Evolutionary conservation across 2,113 vertebrate species (phyloP).

Genomic region (Benitochromis conjunctus): DNA sequence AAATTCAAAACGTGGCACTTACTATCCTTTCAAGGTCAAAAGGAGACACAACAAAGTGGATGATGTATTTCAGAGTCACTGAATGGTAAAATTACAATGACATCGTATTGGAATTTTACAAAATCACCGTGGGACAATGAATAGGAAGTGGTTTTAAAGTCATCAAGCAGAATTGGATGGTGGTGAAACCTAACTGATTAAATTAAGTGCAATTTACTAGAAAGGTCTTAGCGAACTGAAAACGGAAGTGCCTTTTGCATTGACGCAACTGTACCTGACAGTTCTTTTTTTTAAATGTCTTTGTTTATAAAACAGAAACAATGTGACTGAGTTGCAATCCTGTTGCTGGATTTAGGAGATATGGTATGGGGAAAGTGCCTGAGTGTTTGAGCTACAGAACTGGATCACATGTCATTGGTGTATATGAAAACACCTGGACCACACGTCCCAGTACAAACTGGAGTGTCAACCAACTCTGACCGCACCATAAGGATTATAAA

Average conservation of each 20-base stretch:
- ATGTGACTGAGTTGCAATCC: conserved; percentile 40
- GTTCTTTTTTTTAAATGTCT: conserved; percentile 10
- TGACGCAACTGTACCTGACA: conserved; percentile 19
- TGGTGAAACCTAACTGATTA: conserved; percentile 28
- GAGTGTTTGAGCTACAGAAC: not conserved
- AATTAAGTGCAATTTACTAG: conserved; percentile 66
- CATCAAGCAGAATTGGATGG: not conserved
- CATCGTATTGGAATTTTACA: conserved; percentile 17
- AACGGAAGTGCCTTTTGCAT: conserved; percentile 61
- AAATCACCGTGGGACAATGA: conserved; percentile 3
- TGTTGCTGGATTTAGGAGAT: conserved; percentile 60
- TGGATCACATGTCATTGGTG: not conserved
- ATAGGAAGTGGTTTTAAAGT: conserved; percentile 15
- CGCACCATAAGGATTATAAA: not conserved
- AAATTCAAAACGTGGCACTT: conserved; percentile 19
- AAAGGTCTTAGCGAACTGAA: conserved; percentile 37
- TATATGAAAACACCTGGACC: not conserved
- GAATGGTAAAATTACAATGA: conserved; percentile 3
- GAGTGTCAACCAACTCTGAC: not conserved
- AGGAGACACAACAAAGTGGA: not conserved
- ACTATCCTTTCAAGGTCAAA: not conserved
- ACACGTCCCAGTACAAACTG: not conserved
- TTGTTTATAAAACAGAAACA: conserved; percentile 19
- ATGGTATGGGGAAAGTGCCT: not conserved
- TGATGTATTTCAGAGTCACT: conserved; percentile 3